Percentiles rank a stretch among this genome's conserved stretches.
Evolutionary conservation across 2,888 invertebrate genomes (phyloP).

Genomic region (Yponomeuta cagnagella): DNA sequence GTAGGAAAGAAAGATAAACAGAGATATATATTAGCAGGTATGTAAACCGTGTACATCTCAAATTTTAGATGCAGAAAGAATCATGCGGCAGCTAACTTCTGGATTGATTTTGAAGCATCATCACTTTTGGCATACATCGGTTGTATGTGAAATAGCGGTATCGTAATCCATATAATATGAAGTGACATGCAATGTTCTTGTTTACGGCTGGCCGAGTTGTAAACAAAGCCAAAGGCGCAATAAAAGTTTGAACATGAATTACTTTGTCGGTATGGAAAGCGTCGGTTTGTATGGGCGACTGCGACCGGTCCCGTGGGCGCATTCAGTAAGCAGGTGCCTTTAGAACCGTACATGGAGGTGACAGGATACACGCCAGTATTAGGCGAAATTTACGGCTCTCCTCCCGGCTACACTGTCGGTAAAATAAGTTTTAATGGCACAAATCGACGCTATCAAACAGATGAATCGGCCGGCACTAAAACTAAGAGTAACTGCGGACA

Average conservation of each 20-base stretch:
- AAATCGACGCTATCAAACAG: slow-evolving; percentile 54
- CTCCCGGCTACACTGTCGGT: slow-evolving; percentile 35
- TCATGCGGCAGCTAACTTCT: neutral
- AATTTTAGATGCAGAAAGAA: too few relatives aligned
- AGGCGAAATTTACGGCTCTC: slow-evolving; percentile 53
- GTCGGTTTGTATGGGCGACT: slow-evolving; percentile 25
- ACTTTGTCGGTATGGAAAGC: neutral
- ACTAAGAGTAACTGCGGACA: slow-evolving; percentile 43
- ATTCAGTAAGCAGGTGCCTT: slow-evolving; percentile 40
- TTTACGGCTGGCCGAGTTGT: slow-evolving; percentile 3
- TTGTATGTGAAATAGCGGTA: neutral
- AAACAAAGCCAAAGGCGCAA: slow-evolving; percentile 10
- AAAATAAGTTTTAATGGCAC: slow-evolving; percentile 53
- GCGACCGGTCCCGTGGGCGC: slow-evolving; percentile 36
- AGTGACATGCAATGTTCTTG: neutral
- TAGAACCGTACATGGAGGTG: slow-evolving; percentile 44
- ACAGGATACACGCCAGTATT: slow-evolving; percentile 54
- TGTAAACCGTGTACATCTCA: too few relatives aligned
- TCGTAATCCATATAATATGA: neutral
- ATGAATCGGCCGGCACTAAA: slow-evolving; percentile 40
- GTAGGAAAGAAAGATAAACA: too few relatives aligned
- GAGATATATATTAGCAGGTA: too few relatives aligned
- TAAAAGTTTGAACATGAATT: slow-evolving; percentile 14
- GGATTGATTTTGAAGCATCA: neutral
- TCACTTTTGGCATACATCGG: neutral